Percentiles rank a stretch among this genome's conserved stretches.
phyloP scores from a whole-genome alignment of 2,797 vertebrate species.

The Oreonectes daqikongensis region DNA sequence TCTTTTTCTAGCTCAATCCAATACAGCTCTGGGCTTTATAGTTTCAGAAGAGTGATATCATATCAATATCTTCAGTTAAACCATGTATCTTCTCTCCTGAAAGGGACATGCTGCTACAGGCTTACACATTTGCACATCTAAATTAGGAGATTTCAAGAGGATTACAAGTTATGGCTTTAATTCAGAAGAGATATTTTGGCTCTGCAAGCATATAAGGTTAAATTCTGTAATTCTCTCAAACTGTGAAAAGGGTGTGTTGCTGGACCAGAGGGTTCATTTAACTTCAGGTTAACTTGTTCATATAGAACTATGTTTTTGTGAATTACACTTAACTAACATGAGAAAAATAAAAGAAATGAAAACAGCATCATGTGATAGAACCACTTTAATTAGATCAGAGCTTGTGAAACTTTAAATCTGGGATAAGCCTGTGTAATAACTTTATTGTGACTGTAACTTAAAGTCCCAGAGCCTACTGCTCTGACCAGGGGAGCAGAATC shows the following conservation, averaged over 20 bases:
- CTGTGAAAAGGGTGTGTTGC: too few relatives aligned
- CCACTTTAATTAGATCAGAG: not conserved
- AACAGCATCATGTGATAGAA: not conserved
- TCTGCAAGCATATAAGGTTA: too few relatives aligned
- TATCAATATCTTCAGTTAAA: conserved; percentile 1
- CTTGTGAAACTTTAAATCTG: not conserved
- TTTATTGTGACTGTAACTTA: not conserved
- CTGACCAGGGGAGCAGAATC: not conserved
- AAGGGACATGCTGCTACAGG: not conserved
- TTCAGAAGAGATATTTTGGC: too few relatives aligned
- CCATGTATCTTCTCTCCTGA: not conserved
- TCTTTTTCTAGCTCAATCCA: not conserved
- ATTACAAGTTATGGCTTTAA: not conserved
- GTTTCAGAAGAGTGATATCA: not conserved
- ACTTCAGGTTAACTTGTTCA: too few relatives aligned
- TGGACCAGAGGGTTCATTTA: too few relatives aligned
- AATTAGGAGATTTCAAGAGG: not conserved
- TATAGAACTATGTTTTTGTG: too few relatives aligned
- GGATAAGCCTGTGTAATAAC: not conserved
- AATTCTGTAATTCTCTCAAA: too few relatives aligned
- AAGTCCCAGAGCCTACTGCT: not conserved
- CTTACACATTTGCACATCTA: conserved; percentile 18
- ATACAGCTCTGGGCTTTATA: not conserved
- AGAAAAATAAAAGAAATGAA: too few relatives aligned
- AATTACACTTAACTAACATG: not conserved